Evolutionary conservation across 2,113 vertebrate genomes (phyloP).

Genomic region (Andinoacara biseriatus): DNA sequence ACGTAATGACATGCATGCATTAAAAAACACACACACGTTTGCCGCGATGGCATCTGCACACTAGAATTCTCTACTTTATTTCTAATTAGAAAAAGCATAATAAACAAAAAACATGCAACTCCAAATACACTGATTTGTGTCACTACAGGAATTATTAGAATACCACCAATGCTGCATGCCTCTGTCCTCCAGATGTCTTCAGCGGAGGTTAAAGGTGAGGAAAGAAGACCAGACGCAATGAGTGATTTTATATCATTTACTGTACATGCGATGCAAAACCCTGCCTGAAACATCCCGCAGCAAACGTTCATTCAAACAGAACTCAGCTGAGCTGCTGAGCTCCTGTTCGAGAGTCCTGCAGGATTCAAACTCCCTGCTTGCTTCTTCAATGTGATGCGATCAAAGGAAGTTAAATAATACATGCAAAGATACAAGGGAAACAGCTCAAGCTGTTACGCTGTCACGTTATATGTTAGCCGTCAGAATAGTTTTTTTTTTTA

Average conservation of each 20-base stretch:
- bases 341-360: constrained; percentile 7
- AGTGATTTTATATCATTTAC: constrained; percentile 36
- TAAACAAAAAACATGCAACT: accelerated
- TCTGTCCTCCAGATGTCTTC: background rate
- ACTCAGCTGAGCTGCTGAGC: background rate
- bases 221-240: constrained; percentile 2
- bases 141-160: background rate
- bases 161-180: background rate
- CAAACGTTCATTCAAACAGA: background rate
- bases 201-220: background rate
- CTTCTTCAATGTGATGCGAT: constrained; percentile 50
- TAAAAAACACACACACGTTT: no score
- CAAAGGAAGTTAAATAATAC: constrained; percentile 57
- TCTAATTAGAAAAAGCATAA: background rate
- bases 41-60: background rate
- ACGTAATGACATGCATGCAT: no score
- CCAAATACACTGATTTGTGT: background rate
- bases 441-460: background rate
- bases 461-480: constrained; percentile 22
- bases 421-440: constrained; percentile 49
- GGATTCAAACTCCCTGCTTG: background rate
- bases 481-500: background rate
- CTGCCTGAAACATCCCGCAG: constrained; percentile 13
- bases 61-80: background rate
- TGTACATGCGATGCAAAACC: constrained; percentile 29